Percentiles rank a stretch among this genome's conserved stretches.
Conservation (phyloP, 2,888 invertebrate genomes). For the Tolmerus cingulatus region DNA sequence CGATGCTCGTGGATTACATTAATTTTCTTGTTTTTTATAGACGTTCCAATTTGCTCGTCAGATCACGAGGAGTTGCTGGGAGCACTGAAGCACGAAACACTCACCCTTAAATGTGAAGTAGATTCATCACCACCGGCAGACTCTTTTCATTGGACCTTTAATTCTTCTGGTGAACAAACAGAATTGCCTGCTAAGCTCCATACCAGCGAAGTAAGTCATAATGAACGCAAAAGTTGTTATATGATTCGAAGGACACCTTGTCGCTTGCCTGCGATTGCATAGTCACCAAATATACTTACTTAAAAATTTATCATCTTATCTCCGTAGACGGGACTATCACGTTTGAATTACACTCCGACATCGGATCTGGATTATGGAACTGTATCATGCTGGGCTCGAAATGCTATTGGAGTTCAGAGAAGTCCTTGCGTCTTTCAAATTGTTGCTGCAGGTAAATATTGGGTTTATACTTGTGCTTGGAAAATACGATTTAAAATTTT, state of each 20-base stretch:
- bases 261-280: background rate
- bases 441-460: conserved; percentile 75
- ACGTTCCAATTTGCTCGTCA: conserved; percentile 77
- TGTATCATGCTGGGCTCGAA: conserved; percentile 85
- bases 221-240: background rate
- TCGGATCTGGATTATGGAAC: conserved; percentile 91
- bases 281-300: background rate
- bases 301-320: conserved; percentile 39
- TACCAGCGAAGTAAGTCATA: conserved; percentile 63
- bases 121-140: conserved; percentile 88
- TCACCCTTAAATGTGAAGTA: conserved; percentile 83
- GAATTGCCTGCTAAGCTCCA: conserved; percentile 74
- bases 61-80: conserved; percentile 84
- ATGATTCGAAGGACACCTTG: background rate
- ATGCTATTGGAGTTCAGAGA: conserved; percentile 83
- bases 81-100: conserved; percentile 88
- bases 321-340: conserved; percentile 63
- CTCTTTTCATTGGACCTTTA: conserved; percentile 92
- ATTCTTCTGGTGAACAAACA: conserved; percentile 86
- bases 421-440: conserved; percentile 87
- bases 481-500: too few relatives aligned
- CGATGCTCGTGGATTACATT: conserved; percentile 14
- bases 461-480: background rate
- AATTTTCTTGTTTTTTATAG: conserved; percentile 52
- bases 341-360: conserved; percentile 84